A percentile compares a stretch with the other conserved stretches of the same genome.
Evolutionary conservation across 2,113 vertebrate genomes (phyloP).

Genomic region (Pelusios castaneus): DNA sequence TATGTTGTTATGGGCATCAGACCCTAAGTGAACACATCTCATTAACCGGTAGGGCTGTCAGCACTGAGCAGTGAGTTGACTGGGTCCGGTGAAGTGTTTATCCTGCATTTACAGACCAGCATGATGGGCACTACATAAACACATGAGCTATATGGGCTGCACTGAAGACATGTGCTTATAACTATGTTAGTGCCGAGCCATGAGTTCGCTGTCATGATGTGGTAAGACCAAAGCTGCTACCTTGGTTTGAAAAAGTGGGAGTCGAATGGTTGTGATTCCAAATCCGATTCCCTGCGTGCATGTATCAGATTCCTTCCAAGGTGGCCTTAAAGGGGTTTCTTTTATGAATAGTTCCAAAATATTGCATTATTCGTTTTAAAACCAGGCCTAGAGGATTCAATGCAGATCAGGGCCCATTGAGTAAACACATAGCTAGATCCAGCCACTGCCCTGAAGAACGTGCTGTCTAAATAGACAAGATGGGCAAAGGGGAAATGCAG

Average conservation of each 20-base stretch:
- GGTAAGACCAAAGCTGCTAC: not conserved
- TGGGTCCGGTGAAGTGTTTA: not conserved
- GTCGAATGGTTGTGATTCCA: not conserved
- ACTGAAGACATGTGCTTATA: not conserved
- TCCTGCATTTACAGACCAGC: no score
- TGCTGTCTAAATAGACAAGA: not conserved
- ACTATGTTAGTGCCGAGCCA: not conserved
- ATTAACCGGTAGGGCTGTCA: not conserved
- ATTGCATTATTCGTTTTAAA: no score
- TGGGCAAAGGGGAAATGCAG: not conserved
- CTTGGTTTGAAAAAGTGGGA: not conserved
- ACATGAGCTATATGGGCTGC: not conserved
- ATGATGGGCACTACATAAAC: not conserved
- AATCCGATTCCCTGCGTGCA: not conserved
- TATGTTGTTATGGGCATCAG: not conserved
- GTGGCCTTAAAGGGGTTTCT: not conserved
- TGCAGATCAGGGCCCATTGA: not conserved
- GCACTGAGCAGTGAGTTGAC: not conserved
- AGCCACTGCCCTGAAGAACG: not conserved
- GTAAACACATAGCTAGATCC: not conserved
- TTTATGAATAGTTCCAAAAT: no score
- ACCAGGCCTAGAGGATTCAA: no score
- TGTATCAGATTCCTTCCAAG: not conserved
- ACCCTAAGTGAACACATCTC: not conserved
- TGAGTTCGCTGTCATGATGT: not conserved